Conservation (phyloP, 2,797 vertebrate genomes). For the Squalus acanthias region DNA sequence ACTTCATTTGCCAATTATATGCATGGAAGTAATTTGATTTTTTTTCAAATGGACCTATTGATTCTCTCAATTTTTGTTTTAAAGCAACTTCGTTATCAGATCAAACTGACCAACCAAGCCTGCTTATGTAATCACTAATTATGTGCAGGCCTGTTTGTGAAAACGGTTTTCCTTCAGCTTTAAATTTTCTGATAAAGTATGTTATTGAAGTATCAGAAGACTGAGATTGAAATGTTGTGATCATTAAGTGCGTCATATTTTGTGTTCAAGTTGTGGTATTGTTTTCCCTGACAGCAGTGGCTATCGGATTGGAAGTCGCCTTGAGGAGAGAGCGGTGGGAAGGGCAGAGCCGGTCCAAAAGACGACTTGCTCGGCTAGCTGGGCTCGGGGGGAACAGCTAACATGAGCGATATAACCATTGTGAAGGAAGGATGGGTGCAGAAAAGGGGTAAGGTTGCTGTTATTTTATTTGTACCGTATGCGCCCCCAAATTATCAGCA, state of each 20-base stretch:
- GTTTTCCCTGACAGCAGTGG: constrained; percentile 16
- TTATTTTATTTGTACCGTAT: not conserved
- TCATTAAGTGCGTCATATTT: constrained; percentile 16
- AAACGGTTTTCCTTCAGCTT: not conserved
- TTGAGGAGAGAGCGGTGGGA: constrained; percentile 42
- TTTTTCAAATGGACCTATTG: not conserved
- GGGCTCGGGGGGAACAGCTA: constrained; percentile 80
- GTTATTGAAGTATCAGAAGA: constrained; percentile 14
- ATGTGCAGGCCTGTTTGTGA: not conserved
- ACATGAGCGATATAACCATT: constrained; percentile 99
- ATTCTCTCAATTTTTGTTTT: too few relatives aligned
- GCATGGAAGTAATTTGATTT: not conserved
- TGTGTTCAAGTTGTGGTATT: constrained; percentile 13
- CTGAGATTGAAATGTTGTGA: constrained; percentile 5
- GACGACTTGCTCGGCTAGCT: constrained; percentile 63
- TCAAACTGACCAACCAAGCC: not conserved
- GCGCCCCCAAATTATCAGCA: not conserved
- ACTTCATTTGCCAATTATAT: too few relatives aligned
- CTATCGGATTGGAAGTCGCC: not conserved
- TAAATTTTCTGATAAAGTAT: constrained; percentile 23
- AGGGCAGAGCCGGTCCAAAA: constrained; percentile 61
- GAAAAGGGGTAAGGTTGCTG: constrained; percentile 82
- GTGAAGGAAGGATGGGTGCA: constrained; percentile 99
- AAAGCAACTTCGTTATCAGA: not conserved
- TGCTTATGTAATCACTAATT: not conserved